Evolutionary conservation across 2,797 vertebrate genomes (phyloP).

Genomic region (Rhabdophis nuchalis): DNA sequence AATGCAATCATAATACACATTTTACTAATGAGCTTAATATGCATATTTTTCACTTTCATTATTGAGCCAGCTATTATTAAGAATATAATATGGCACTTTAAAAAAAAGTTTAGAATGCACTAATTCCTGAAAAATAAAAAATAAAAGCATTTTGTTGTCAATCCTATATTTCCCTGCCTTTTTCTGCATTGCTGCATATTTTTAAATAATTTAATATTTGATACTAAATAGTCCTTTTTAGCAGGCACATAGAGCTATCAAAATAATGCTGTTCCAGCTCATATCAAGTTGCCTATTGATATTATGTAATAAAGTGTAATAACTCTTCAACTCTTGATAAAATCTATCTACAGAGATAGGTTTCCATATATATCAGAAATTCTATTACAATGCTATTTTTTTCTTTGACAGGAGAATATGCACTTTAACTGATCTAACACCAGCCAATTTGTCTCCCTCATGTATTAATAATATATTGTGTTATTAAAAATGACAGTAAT

Average conservation of each 20-base stretch:
- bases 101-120: neutral
- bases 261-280: slow-evolving; percentile 23
- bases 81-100: neutral
- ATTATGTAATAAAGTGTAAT: slow-evolving; percentile 38
- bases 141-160: neutral
- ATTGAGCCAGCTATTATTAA: neutral
- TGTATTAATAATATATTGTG: slow-evolving; percentile 11
- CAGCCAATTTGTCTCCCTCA: slow-evolving; percentile 6
- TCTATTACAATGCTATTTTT: slow-evolving; percentile 17
- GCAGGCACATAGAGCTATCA: slow-evolving; percentile 23
- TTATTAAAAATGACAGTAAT: slow-evolving; percentile 21
- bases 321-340: slow-evolving; percentile 39
- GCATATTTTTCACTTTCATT: neutral
- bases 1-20: neutral
- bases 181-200: slow-evolving; percentile 21
- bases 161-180: neutral
- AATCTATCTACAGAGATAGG: slow-evolving; percentile 28
- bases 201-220: slow-evolving; percentile 33
- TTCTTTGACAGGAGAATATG: slow-evolving; percentile 7
- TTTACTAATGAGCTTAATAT: neutral
- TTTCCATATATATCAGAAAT: neutral
- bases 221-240: slow-evolving; percentile 35
- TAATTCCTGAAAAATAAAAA: neutral
- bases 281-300: slow-evolving; percentile 39
- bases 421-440: neutral